A percentile compares a stretch with the other conserved stretches of the same genome.
Evolutionary conservation across 2,888 invertebrate species (phyloP).

Genomic region (Agrochola litura): DNA sequence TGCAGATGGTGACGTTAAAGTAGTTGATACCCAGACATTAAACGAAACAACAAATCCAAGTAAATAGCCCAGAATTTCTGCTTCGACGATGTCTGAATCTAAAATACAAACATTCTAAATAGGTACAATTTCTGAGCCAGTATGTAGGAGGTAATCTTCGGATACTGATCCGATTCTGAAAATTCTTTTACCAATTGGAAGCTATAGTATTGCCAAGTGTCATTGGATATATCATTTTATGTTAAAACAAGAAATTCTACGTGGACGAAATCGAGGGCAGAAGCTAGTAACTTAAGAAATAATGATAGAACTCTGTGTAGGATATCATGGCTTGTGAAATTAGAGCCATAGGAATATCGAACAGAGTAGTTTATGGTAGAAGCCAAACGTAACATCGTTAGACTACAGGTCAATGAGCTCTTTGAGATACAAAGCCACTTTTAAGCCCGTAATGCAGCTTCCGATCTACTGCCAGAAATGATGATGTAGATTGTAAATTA

Average conservation of each 20-base stretch:
- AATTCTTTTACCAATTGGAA: neutral
- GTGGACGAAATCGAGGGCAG: neutral
- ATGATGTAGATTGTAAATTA: constrained; percentile 30
- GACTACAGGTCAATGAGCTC: constrained; percentile 50
- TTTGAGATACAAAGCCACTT: constrained; percentile 24
- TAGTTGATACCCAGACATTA: neutral
- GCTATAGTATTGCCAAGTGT: neutral
- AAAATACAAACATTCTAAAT: too few species aligned
- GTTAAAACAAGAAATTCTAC: neutral
- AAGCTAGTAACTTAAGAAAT: neutral
- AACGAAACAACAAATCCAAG: neutral
- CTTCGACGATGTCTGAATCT: neutral
- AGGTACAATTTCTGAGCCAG: neutral
- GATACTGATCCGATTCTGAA: neutral
- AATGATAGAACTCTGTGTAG: neutral
- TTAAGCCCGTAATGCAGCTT: constrained; percentile 28
- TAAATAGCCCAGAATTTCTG: neutral
- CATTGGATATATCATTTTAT: neutral
- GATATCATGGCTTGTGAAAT: constrained; percentile 9
- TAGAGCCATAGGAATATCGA: neutral
- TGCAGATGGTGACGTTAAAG: neutral
- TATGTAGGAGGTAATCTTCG: neutral
- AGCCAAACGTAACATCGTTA: constrained; percentile 22
- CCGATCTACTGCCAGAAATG: constrained; percentile 50
- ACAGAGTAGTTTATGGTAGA: constrained; percentile 11